Conservation (phyloP, 2,797 vertebrate species). For the Calcarius lapponicus region DNA sequence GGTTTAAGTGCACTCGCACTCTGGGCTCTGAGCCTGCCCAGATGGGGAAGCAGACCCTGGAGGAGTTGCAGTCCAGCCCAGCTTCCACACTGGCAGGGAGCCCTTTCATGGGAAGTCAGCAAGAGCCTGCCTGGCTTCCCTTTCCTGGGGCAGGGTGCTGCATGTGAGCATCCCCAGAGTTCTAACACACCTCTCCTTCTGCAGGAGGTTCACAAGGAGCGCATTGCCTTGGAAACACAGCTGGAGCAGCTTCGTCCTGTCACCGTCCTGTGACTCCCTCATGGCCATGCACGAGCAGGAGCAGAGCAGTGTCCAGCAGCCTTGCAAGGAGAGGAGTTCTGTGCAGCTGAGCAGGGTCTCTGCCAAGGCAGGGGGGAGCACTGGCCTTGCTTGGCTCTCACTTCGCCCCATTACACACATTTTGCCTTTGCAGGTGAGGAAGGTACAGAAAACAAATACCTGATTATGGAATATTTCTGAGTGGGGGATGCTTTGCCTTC, state of each 20-base stretch:
- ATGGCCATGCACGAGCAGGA: background rate
- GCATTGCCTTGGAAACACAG: constrained; percentile 92
- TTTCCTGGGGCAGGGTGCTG: background rate
- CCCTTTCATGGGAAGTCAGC: background rate
- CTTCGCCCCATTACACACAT: background rate
- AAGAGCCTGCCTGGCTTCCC: background rate
- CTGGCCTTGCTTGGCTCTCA: background rate
- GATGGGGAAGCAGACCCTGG: background rate
- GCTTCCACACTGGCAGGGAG: background rate
- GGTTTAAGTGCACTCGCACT: background rate
- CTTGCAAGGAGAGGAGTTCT: background rate
- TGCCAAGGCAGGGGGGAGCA: background rate
- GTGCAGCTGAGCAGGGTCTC: constrained; percentile 20
- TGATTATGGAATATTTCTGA: constrained; percentile 19
- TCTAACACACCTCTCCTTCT: background rate
- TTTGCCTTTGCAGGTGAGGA: constrained; percentile 59
- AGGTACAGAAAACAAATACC: constrained; percentile 48
- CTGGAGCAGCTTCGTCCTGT: constrained; percentile 90
- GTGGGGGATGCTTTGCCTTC: background rate
- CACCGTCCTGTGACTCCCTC: constrained; percentile 81
- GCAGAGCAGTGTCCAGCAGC: background rate
- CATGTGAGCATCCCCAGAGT: background rate
- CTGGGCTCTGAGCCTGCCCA: background rate
- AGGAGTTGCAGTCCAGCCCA: background rate
- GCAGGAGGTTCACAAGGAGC: constrained; percentile 92